A percentile compares a stretch with the other conserved stretches of the same genome.
Evolutionary conservation across 2,113 vertebrate genomes (phyloP).

Genomic region (Prochilodus magdalenae): DNA sequence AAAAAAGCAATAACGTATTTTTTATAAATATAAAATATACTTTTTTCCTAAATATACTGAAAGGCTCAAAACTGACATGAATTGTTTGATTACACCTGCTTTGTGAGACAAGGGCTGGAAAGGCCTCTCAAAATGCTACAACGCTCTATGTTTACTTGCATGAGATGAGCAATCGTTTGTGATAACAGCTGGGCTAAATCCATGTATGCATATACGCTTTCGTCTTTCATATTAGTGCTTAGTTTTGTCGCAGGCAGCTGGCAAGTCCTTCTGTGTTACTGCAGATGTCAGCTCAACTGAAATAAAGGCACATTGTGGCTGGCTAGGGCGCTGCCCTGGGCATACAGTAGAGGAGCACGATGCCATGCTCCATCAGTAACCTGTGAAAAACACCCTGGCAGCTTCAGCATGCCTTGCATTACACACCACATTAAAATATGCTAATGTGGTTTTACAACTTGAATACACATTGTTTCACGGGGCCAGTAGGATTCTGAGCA

Average conservation of each 20-base stretch:
- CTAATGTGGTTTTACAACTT: slow-evolving; percentile 30
- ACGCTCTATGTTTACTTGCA: not conserved
- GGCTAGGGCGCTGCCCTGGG: slow-evolving; percentile 32
- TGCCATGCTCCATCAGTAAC: slow-evolving; percentile 34
- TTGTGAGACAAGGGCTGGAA: no score
- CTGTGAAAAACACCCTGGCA: slow-evolving; percentile 31
- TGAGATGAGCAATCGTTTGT: not conserved
- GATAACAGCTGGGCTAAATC: no score
- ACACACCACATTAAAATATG: slow-evolving; percentile 17
- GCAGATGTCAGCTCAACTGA: slow-evolving; percentile 40
- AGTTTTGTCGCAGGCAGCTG: slow-evolving; percentile 5
- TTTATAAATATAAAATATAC: no score
- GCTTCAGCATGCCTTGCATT: slow-evolving; percentile 18
- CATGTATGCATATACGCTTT: not conserved
- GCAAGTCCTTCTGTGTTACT: slow-evolving; percentile 27
- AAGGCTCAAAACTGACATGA: no score
- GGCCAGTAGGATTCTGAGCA: slow-evolving; percentile 16
- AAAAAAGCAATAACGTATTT: no score
- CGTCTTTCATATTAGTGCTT: slow-evolving; percentile 16
- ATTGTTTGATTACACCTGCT: no score
- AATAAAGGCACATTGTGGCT: slow-evolving; percentile 15
- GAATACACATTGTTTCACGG: not conserved
- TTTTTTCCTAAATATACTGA: no score
- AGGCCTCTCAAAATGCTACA: no score
- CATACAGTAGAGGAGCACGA: slow-evolving; percentile 3